Conservation (phyloP, 2,113 vertebrate species). For the Malurus elegans region DNA sequence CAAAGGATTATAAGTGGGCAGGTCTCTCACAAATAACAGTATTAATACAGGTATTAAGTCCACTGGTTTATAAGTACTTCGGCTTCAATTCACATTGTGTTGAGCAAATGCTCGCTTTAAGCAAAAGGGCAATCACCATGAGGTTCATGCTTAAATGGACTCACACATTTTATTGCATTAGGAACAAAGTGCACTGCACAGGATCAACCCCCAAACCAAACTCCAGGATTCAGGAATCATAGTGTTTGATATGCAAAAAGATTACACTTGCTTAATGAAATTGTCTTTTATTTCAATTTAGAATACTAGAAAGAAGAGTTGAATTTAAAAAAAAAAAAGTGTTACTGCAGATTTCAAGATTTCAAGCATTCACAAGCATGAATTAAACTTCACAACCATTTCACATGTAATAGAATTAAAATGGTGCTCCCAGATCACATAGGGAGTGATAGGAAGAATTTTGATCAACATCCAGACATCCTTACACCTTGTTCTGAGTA, state of each 20-base stretch:
- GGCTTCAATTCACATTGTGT: neutral
- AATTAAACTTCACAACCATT: neutral
- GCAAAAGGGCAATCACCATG: neutral
- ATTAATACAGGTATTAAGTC: neutral
- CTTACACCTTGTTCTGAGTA: neutral
- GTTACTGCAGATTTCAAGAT: neutral
- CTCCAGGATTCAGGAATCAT: neutral
- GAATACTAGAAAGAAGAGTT: neutral
- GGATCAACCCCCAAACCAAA: neutral
- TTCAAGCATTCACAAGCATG: neutral
- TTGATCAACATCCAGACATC: neutral
- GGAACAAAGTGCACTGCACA: neutral
- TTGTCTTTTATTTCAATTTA: neutral
- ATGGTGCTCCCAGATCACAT: neutral
- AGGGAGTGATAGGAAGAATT: neutral
- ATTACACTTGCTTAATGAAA: neutral
- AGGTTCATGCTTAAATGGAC: neutral
- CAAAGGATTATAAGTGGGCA: neutral
- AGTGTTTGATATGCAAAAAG: neutral
- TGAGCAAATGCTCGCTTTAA: neutral
- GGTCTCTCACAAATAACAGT: neutral
- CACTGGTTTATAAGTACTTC: neutral
- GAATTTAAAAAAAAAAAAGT: neutral
- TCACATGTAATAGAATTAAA: neutral
- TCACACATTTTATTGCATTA: neutral